Base-by-base conservation (phyloP, 1,140 invertebrate species). In the Dreissena polymorpha region DNA sequence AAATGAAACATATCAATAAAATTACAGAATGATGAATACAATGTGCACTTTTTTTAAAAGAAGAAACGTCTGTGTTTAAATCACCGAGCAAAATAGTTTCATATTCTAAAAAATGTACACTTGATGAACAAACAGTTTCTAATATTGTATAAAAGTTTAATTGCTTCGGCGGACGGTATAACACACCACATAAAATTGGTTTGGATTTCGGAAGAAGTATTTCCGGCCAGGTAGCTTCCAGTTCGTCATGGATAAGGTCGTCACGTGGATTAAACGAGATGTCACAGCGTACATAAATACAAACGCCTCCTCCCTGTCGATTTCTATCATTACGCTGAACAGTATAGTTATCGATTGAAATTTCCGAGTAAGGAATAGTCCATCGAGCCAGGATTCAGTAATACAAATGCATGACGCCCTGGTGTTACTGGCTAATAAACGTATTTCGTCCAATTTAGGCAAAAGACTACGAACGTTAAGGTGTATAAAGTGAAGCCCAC, bases 401-500 rank as follows among this genome's bases (percentile, higher is more conserved):
- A 75, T 18, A 60, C 57, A 21, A n/a, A 57, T 60, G 13, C 27
- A 63, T 23, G 27, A 0, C 18, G 21, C 72, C 5, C 25, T 29
- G 25, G 57, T 23, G 13, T 68, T 68, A 29, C 65, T 7, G 5
- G 65, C 65, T 68, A 68, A 23, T 68, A 68, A 68, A 68, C 23
- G 23, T 25, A 60, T 29, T 18, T 75, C 29, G 23, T 63, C 14
- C 25, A 75, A 60, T 75, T 57, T 60, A 27, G 72, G 72, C 6
- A 75, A 29, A 39, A 75, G 53, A 60, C 23, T 60, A 23, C 51
- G 14, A 7, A 29, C 72, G 21, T 75, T 75, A 49, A 75, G 23
- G 57, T 75, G 72, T 6, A 75, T 75, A 75, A 63, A 75, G 57
- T 57, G 21, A 18, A 75, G 57, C 0, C 72, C 57, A 60, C 27